Base-by-base conservation (phyloP, 2,797 vertebrate genomes). In the Anolis apletophallus region DNA sequence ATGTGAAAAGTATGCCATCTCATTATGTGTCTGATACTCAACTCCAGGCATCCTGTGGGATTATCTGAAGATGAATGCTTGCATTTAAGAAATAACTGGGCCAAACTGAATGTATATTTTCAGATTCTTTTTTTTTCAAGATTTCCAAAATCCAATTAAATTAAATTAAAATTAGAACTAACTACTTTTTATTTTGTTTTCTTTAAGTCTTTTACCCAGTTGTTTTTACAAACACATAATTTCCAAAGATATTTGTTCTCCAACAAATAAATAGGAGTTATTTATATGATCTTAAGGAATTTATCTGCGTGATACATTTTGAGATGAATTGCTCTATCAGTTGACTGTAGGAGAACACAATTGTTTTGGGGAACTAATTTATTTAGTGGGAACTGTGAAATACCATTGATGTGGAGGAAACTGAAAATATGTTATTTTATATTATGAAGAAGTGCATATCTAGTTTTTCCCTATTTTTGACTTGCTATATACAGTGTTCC, bases 181-280 rank as follows among this genome's bases (percentile, higher is more conserved):
- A 87, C 36, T 86, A 83, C 23, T 81, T 69, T 87, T 80, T 87
- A 87, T 87, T 52, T 79, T 78, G 80, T 84, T 88, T 55, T 34
- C 34, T 86, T 89, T 81, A 69, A 69, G 69, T 16, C 64, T 89
- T 67, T n/a, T 80, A 76, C 80, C 36, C 40, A 59, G 88, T 89
- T 85, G 16, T 16, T 69, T 34, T 77, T 89, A 71, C 61, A 89
- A 83, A 55, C 74, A 89, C 32, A 16, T 69, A 12, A 90, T 89
- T 93, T 93, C 91, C 80, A 90, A 83, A 89, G 86, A 91, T 79
- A 21, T 79, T 79, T 59, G 8, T 78, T 59, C n/a, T 69, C 68
- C 32, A 34, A 6, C 14, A 69, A 34, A 64, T 29, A 64, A 64
- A 29, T 29, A 16, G 68, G 64, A 5, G 26, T 3, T 67, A 67